Base-by-base conservation (phyloP, 2,113 vertebrate genomes). In the Crocuta crocuta region DNA sequence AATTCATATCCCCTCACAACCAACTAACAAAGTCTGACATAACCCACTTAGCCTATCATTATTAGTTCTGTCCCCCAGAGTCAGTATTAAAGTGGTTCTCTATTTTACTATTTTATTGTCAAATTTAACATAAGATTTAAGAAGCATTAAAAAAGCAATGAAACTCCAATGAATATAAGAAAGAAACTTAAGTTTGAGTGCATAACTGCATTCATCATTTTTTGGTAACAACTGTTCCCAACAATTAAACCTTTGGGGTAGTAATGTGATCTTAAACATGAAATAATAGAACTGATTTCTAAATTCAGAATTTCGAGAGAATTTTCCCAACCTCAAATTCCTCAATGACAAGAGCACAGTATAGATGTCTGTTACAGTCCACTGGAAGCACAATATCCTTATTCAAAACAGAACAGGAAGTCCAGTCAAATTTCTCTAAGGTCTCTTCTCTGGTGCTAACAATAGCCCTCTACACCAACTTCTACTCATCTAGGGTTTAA, bases 361-460 rank as follows among this genome's bases (percentile, higher is more conserved):
- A 33, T 13, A 95, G 85, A 61, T 68, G 61, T 92, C 76, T 78
- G 24, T 89, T 87, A 79, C 53, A 50, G 95, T 84, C 68, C 66
- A 88, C 4, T 85, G 13, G 31, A 94, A 91, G 43, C 63, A 96
- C 35, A 96, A 85, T 85, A 92, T 43, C 78, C 28, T 95, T 93
- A 95, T 89, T 97, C 90, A 91, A 97, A 97, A 94, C 55, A 82
- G 28, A 93, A 91, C 23, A 94, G 83, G 65, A 96, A 94, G 11
- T 80, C 71, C 31, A 93, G 13, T 70, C 53, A 94, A 78, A 63
- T 66, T 71, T 92, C 90, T 84, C 71, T 82, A 97, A 85, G 78
- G 63, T 58, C 81, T 93, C 45, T 89, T 58, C 70, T 65, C 70
- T 65, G 89, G 33, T 97, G 58, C 65, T 65, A 97, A 81, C n/a